Percentiles rank a stretch among this genome's conserved stretches.
Conservation (phyloP, 2,888 invertebrate species). For the Ornithoptera priamus region DNA sequence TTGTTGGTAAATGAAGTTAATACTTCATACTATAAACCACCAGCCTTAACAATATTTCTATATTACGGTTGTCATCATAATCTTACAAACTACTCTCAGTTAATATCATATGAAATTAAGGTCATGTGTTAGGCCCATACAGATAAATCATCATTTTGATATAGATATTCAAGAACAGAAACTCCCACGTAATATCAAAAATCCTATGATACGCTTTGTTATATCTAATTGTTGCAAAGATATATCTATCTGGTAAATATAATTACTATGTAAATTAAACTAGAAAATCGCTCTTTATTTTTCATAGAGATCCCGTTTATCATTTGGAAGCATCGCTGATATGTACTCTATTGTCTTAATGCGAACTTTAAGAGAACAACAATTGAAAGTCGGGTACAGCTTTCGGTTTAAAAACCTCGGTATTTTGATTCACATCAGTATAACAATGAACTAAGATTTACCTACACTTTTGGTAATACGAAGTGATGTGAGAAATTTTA, state of each 20-base stretch:
- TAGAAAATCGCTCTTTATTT: slow-evolving; percentile 20
- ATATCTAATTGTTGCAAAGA: slow-evolving; percentile 22
- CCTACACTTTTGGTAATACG: slow-evolving; percentile 17
- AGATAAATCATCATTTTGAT: too few relatives aligned
- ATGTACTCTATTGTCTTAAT: slow-evolving; percentile 30
- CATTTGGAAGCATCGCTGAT: slow-evolving; percentile 27
- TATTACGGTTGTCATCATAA: too few relatives aligned
- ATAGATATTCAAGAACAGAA: too few relatives aligned
- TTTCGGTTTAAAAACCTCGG: slow-evolving; percentile 22
- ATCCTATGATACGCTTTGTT: slow-evolving; percentile 25
- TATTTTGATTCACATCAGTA: slow-evolving; percentile 4
- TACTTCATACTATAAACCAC: too few relatives aligned
- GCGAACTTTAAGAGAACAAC: slow-evolving; percentile 30
- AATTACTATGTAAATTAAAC: slow-evolving; percentile 29
- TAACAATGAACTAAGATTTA: slow-evolving; percentile 16
- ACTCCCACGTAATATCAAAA: too few relatives aligned
- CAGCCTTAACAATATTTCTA: too few relatives aligned
- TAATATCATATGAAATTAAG: too few relatives aligned
- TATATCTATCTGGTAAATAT: slow-evolving; percentile 11
- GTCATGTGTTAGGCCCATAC: too few relatives aligned
- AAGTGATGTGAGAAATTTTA: slow-evolving; percentile 32
- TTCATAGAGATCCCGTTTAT: slow-evolving; percentile 28
- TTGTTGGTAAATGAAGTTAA: too few relatives aligned
- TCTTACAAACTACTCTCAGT: too few relatives aligned
- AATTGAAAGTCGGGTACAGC: slow-evolving; percentile 29